Percentiles rank a stretch among this genome's conserved stretches.
phyloP scores from a whole-genome alignment of 2,888 invertebrate species.

The Shargacucullia verbasci region DNA sequence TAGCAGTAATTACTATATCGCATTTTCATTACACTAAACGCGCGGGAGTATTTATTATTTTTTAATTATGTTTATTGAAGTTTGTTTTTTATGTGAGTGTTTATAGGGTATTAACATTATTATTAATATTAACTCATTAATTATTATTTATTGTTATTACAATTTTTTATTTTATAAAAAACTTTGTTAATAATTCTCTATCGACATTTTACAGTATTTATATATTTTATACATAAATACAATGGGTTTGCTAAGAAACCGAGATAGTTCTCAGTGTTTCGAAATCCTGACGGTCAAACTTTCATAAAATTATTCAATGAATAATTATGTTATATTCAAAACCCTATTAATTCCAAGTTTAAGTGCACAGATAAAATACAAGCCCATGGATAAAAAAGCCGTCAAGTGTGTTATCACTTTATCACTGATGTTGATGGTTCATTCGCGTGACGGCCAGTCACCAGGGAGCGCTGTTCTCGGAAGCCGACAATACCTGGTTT shows the following conservation, averaged over 20 bases:
- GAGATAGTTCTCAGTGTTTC: too few species aligned
- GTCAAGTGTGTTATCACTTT: conserved; percentile 23
- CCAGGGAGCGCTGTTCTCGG: conserved; percentile 52
- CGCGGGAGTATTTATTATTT: conserved; percentile 10
- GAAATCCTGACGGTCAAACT: too few species aligned
- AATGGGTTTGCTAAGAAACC: too few species aligned
- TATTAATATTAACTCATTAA: too few species aligned
- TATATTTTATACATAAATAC: too few species aligned
- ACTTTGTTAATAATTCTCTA: too few species aligned
- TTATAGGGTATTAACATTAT: background rate
- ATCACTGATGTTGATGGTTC: conserved; percentile 63
- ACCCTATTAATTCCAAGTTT: too few species aligned
- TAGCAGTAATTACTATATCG: conserved; percentile 33
- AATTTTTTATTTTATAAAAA: too few species aligned
- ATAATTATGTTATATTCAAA: too few species aligned
- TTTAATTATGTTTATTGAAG: conserved; percentile 17
- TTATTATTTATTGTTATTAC: too few species aligned
- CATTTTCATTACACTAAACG: conserved; percentile 14
- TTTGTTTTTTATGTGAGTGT: background rate
- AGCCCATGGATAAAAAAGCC: conserved; percentile 12
- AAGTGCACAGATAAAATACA: conserved; percentile 17
- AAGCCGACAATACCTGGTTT: conserved; percentile 50
- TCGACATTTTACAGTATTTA: too few species aligned
- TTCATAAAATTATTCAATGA: too few species aligned
- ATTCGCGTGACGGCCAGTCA: conserved; percentile 62